Evolutionary conservation across 1,140 invertebrate species (phyloP).

Genomic region (Caenorhabditis tropicalis): DNA sequence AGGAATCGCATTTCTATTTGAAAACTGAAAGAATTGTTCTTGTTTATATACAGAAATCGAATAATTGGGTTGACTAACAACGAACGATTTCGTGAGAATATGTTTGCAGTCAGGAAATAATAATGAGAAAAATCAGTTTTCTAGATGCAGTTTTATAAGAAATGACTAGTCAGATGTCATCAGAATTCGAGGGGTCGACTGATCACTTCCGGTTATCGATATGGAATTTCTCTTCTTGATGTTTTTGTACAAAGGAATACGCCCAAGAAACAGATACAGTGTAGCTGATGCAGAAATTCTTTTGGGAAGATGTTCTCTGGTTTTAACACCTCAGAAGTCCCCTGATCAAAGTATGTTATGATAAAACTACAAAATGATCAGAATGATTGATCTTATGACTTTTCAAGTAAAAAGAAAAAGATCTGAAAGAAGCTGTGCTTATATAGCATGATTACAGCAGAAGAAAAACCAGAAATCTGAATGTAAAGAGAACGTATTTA

Average conservation of each 20-base stretch:
- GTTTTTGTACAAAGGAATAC: not conserved
- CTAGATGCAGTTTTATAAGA: not conserved
- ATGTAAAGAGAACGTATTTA: not conserved
- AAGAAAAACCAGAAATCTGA: constrained; percentile 1
- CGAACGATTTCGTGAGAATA: not conserved
- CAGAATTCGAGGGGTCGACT: not conserved
- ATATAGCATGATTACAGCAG: not conserved
- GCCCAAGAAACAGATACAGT: not conserved
- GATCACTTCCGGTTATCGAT: not conserved
- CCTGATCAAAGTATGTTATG: not conserved
- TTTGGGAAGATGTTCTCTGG: not conserved
- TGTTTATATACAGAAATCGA: not conserved
- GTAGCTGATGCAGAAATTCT: not conserved
- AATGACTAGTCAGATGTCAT: not conserved
- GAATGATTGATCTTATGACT: too few relatives aligned
- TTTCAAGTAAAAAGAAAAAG: too few relatives aligned
- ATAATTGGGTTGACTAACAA: not conserved
- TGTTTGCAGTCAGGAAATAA: not conserved
- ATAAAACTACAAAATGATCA: not conserved
- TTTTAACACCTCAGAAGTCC: not conserved
- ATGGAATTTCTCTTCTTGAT: not conserved
- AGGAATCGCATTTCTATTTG: constrained; percentile 12
- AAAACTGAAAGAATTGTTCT: not conserved
- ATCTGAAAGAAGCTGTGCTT: too few relatives aligned
- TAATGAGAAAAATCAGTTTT: not conserved